These are phyloP conservation scores for Chauna torquata DNA, from an alignment of 2,113 vertebrate species.

Conservation along the genomic window DNA sequence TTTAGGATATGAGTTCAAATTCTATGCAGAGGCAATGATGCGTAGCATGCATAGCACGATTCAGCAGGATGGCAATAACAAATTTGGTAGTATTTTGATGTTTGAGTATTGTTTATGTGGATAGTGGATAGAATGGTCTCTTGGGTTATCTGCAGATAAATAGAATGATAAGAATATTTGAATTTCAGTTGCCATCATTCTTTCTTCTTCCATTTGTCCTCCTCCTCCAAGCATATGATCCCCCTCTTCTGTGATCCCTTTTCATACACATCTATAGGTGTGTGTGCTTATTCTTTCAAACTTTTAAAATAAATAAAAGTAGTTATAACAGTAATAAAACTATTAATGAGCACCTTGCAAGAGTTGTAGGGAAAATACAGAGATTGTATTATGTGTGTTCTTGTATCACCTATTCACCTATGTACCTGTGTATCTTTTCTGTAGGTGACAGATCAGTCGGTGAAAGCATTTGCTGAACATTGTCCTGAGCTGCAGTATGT, in stretches of 20 bases:
- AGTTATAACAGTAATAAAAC: background rate
- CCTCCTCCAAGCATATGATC: background rate
- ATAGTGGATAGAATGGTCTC: background rate
- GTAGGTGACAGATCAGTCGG: constrained; percentile 93
- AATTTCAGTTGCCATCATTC: background rate
- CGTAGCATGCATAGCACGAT: background rate
- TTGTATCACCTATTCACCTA: background rate
- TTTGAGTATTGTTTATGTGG: background rate
- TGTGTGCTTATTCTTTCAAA: background rate
- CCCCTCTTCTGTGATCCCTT: background rate
- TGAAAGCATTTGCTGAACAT: constrained; percentile 94
- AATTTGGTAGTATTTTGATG: background rate
- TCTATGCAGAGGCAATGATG: background rate
- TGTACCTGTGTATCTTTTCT: background rate
- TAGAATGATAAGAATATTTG: background rate
- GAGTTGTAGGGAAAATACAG: background rate
- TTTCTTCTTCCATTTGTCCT: background rate
- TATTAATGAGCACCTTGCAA: background rate
- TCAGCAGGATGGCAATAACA: background rate
- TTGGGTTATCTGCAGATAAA: background rate
- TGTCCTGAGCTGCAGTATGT: constrained; percentile 96
- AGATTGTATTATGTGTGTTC: background rate
- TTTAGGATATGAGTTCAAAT: background rate
- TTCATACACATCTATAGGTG: background rate
- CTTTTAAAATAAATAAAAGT: background rate